Evolutionary conservation across 2,888 invertebrate species (phyloP).

Genomic region (Oligia strigilis): DNA sequence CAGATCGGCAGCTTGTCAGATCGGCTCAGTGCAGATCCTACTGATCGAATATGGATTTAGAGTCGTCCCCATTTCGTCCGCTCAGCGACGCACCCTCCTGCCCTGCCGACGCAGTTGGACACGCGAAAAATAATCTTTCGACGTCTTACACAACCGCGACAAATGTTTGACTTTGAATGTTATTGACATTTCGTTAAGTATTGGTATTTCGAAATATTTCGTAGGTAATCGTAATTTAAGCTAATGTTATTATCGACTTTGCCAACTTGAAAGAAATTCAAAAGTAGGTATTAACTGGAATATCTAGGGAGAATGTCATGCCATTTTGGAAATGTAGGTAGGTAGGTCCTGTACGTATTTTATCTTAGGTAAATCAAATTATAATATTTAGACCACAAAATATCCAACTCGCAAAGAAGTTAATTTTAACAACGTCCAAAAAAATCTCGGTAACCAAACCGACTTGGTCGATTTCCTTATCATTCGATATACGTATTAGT

Average conservation of each 20-base stretch:
- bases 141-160: conserved; percentile 73
- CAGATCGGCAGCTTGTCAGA: conserved; percentile 90
- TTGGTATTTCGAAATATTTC: conserved; percentile 33
- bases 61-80: conserved; percentile 85
- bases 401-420: conserved; percentile 30
- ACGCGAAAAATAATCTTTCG: conserved; percentile 86
- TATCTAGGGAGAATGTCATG: not conserved
- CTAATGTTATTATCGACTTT: conserved; percentile 14
- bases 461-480: conserved; percentile 81
- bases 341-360: not conserved
- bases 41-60: conserved; percentile 90
- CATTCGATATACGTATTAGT: conserved; percentile 82
- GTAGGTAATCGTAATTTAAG: conserved; percentile 14
- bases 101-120: conserved; percentile 85
- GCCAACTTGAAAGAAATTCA: not conserved
- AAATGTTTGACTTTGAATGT: conserved; percentile 66
- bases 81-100: conserved; percentile 81
- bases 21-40: conserved; percentile 88
- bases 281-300: not conserved
- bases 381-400: not conserved
- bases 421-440: conserved; percentile 42
- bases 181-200: conserved; percentile 53
- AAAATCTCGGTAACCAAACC: conserved; percentile 38
- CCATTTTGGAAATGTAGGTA: not conserved
- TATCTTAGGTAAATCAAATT: conserved; percentile 8